Conservation (phyloP, 2,113 vertebrate genomes). For the Tupaia tana region DNA sequence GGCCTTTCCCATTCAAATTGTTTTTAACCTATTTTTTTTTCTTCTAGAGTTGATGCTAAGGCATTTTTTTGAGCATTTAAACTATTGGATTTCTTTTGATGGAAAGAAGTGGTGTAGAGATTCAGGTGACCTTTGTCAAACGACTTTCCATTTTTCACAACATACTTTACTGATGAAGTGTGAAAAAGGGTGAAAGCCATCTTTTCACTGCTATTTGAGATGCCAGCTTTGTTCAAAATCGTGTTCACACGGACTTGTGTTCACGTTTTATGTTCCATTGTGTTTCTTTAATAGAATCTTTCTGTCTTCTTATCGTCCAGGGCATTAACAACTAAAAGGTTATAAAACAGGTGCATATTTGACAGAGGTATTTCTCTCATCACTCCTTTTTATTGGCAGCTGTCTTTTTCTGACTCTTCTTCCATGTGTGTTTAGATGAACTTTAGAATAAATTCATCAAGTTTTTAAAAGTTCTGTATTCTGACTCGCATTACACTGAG, state of each 20-base stretch:
- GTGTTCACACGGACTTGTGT: background rate
- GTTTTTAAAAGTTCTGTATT: background rate
- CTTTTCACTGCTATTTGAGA: background rate
- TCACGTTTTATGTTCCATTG: background rate
- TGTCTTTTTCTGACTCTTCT: background rate
- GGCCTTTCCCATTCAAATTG: background rate
- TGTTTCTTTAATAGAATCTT: slow-evolving; percentile 20
- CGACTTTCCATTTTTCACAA: background rate
- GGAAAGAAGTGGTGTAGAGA: slow-evolving; percentile 13
- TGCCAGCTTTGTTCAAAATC: background rate
- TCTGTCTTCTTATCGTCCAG: background rate
- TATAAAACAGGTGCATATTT: slow-evolving; percentile 30
- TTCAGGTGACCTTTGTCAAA: background rate
- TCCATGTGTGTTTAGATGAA: slow-evolving; percentile 2
- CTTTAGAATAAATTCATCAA: background rate
- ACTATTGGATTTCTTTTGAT: background rate
- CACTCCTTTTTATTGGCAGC: background rate
- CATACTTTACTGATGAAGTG: background rate
- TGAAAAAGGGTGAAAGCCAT: background rate
- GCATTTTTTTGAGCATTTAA: slow-evolving; percentile 14
- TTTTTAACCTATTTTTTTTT: background rate
- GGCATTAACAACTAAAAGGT: background rate
- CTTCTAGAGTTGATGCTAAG: background rate
- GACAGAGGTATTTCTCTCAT: slow-evolving; percentile 7
- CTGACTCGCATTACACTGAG: background rate